phyloP scores from a whole-genome alignment of 2,888 invertebrate genomes.

The Drosophila flavopinicola region DNA sequence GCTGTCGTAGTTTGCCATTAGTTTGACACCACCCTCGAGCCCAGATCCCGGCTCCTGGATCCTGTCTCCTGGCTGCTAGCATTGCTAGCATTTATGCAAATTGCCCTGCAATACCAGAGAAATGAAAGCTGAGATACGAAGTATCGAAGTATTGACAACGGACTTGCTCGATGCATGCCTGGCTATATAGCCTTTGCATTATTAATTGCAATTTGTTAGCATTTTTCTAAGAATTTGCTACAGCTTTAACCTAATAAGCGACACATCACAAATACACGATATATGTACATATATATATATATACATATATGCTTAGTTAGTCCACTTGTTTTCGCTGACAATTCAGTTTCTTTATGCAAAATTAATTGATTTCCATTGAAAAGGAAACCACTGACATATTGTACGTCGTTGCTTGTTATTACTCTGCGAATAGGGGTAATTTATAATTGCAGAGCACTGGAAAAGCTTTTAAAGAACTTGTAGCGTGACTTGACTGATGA shows the following conservation, averaged over 20 bases:
- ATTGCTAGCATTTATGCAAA: conserved; percentile 73
- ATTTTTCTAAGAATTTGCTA: conserved; percentile 54
- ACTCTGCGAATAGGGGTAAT: conserved; percentile 22
- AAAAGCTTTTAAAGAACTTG: conserved; percentile 23
- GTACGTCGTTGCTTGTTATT: conserved; percentile 3
- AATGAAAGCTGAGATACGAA: conserved; percentile 5
- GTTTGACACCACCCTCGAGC: conserved; percentile 52
- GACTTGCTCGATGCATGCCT: conserved; percentile 24
- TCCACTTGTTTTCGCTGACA: conserved; percentile 22
- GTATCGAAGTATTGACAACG: conserved; percentile 15
- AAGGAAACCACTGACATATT: conserved; percentile 61
- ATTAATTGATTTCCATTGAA: conserved; percentile 74
- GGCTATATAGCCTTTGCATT: conserved; percentile 53
- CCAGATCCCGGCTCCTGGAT: conserved; percentile 15
- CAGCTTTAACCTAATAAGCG: conserved; percentile 59
- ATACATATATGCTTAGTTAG: conserved; percentile 5
- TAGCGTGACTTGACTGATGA: conserved; percentile 47
- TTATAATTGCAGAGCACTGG: conserved; percentile 37
- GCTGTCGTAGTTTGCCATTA: conserved; percentile 75
- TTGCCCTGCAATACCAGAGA: conserved; percentile 46
- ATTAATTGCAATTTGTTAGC: conserved; percentile 72
- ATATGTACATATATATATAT: conserved; percentile 1
- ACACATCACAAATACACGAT: conserved; percentile 11
- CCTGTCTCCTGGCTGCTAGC: too few relatives aligned
- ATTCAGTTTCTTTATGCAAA: conserved; percentile 63